Conservation (phyloP, 1,140 invertebrate genomes). For the Magallana angulata region DNA sequence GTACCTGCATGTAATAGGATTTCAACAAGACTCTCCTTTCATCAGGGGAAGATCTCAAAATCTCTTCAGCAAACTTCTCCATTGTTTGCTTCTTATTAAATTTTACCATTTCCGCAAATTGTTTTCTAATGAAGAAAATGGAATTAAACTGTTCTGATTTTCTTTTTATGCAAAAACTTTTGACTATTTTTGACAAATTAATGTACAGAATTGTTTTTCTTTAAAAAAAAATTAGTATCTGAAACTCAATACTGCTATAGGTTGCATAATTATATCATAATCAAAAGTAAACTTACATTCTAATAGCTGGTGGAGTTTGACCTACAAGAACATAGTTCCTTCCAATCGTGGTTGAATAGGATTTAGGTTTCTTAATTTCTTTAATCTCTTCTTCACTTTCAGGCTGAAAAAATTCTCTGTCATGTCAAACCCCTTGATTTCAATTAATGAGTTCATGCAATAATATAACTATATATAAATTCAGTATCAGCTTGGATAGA, state of each 20-base stretch:
- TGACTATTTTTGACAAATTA: too few relatives aligned
- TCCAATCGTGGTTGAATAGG: conserved; percentile 53
- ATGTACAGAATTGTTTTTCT: too few relatives aligned
- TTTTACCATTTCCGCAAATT: background rate
- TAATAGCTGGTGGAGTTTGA: conserved; percentile 71
- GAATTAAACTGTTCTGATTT: too few relatives aligned
- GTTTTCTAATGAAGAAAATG: background rate
- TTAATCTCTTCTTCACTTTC: background rate
- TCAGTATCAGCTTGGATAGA: too few relatives aligned
- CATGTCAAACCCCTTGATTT: too few relatives aligned
- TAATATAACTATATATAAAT: too few relatives aligned
- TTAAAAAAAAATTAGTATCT: too few relatives aligned
- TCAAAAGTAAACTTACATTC: conserved; percentile 59
- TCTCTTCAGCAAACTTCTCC: background rate
- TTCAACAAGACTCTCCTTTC: background rate
- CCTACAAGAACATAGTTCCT: conserved; percentile 67
- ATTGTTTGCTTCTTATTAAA: background rate
- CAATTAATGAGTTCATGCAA: too few relatives aligned
- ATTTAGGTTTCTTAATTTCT: background rate
- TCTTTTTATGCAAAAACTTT: too few relatives aligned
- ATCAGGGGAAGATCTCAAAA: background rate
- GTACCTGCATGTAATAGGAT: background rate
- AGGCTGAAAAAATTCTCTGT: background rate
- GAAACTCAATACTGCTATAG: too few relatives aligned
- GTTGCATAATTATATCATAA: too few relatives aligned